These are phyloP conservation scores for Dolichoris vasculosae DNA, from an alignment of 1,140 invertebrate species.

Conservation along the genomic window DNA sequence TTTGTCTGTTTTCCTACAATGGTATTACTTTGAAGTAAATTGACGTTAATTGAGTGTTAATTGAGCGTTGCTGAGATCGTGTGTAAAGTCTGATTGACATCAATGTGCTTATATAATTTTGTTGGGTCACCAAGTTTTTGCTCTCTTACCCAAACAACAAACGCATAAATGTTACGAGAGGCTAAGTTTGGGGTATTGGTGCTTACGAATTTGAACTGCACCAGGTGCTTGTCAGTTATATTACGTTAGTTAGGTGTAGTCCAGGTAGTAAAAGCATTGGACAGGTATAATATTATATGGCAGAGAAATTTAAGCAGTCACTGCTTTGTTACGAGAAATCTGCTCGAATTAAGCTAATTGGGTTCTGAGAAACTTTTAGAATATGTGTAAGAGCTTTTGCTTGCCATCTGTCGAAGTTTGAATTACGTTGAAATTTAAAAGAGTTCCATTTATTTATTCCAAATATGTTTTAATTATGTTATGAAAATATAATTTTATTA, in stretches of 20 bases:
- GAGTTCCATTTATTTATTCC: not conserved
- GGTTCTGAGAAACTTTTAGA: not conserved
- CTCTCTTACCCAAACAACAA: not conserved
- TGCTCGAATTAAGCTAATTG: constrained; percentile 10
- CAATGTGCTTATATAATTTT: constrained; percentile 4
- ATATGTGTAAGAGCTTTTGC: not conserved
- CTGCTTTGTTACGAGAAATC: constrained; percentile 20
- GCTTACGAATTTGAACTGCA: constrained; percentile 14
- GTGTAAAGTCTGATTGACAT: not conserved
- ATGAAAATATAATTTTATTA: too few relatives aligned
- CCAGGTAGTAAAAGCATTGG: constrained; percentile 17
- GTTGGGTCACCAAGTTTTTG: not conserved
- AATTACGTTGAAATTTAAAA: not conserved
- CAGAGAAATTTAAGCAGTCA: constrained; percentile 14
- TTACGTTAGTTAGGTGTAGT: not conserved
- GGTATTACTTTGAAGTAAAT: constrained; percentile 1
- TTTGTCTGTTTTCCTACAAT: not conserved
- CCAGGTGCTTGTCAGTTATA: constrained; percentile 12
- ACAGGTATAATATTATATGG: constrained; percentile 2
- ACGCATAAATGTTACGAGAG: constrained; percentile 29
- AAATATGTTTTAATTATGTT: too few relatives aligned
- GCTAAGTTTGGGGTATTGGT: not conserved
- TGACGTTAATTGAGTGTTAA: constrained; percentile 28
- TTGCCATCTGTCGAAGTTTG: not conserved
- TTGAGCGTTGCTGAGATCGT: not conserved